These are phyloP conservation scores for Holothuria leucospilota DNA, from an alignment of 53 echinoderm and acorn worm genomes.

Conservation along the genomic window DNA sequence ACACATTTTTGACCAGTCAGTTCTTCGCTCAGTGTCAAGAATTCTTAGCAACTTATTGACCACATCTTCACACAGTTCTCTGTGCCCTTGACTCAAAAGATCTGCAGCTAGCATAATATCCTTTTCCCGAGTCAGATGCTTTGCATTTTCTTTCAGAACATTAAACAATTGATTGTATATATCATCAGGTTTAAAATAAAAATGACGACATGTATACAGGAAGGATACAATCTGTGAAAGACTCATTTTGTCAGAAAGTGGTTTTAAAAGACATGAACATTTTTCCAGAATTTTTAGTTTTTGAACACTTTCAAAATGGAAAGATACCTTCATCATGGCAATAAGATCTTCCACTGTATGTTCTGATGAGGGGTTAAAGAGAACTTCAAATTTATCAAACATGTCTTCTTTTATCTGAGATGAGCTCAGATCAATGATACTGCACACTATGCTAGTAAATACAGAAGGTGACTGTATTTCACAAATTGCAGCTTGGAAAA, in stretches of 20 bases:
- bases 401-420: not conserved
- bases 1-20: slow-evolving; percentile 25
- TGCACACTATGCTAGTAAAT: not conserved
- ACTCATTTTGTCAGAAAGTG: not conserved
- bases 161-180: not conserved
- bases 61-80: not conserved
- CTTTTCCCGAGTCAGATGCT: not conserved
- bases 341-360: not conserved
- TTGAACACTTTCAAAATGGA: not conserved
- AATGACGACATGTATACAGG: not conserved
- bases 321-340: not conserved
- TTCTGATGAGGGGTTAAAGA: not conserved
- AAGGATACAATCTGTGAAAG: not conserved
- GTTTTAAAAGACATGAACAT: not conserved
- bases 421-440: slow-evolving; percentile 16
- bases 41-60: not conserved
- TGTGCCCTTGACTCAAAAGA: not conserved
- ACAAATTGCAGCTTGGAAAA: not conserved
- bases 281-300: slow-evolving; percentile 12
- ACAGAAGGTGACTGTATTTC: not conserved
- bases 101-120: not conserved
- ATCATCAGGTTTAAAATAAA: not conserved
- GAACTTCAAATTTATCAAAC: slow-evolving; percentile 1
- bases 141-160: not conserved
- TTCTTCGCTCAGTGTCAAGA: not conserved